A percentile compares a stretch with the other conserved stretches of the same genome.
Evolutionary conservation across 2,113 vertebrate genomes (phyloP).

Genomic region (Poeciliopsis retropinna): DNA sequence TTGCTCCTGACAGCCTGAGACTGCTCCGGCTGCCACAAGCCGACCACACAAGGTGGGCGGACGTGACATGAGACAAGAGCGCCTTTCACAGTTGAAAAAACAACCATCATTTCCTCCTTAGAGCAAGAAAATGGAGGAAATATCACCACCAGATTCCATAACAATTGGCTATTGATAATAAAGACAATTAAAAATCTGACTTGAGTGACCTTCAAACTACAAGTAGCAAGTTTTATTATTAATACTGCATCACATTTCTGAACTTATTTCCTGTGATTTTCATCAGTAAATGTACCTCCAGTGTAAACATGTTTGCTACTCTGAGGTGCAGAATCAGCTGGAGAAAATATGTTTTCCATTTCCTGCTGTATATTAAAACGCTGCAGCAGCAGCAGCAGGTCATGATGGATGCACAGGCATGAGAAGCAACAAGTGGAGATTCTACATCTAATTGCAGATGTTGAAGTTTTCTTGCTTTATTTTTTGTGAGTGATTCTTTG

Average conservation of each 20-base stretch:
- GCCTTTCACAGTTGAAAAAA: neutral
- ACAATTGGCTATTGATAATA: neutral
- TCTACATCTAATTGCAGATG: neutral
- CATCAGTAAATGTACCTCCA: slow-evolving; percentile 18
- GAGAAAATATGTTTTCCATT: slow-evolving; percentile 9
- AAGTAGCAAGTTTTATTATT: neutral
- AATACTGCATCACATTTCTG: neutral
- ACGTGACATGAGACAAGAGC: neutral
- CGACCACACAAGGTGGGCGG: neutral
- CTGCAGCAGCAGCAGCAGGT: slow-evolving; percentile 2
- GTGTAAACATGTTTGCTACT: neutral
- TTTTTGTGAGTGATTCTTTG: neutral
- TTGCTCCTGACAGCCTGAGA: neutral
- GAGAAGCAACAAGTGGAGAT: neutral
- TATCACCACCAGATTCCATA: neutral
- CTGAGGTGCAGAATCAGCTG: slow-evolving; percentile 5
- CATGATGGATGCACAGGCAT: neutral
- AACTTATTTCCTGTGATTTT: neutral
- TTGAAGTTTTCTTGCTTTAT: neutral
- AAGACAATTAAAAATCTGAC: neutral
- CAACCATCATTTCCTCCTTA: neutral
- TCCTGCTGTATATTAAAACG: slow-evolving; percentile 24
- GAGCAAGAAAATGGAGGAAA: neutral
- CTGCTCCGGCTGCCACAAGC: neutral
- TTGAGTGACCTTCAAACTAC: neutral